These are phyloP conservation scores for Peribatodes rhomboidaria DNA, from an alignment of 2,888 invertebrate genomes.

Conservation along the genomic window DNA sequence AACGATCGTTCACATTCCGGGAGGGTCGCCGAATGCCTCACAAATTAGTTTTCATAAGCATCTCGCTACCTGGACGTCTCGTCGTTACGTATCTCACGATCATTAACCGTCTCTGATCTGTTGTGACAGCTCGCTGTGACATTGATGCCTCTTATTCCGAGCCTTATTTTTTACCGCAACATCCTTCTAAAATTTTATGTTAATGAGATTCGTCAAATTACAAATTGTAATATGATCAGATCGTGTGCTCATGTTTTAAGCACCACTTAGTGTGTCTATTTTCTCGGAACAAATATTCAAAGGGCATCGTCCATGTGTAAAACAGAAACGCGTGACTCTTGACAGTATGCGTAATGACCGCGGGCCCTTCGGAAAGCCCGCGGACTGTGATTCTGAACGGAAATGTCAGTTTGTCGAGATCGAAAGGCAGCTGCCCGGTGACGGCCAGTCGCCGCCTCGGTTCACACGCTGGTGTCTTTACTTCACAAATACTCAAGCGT, in stretches of 20 bases:
- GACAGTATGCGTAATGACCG: conserved; percentile 54
- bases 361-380: conserved; percentile 58
- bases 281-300: conserved; percentile 68
- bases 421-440: conserved; percentile 52
- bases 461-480: conserved; percentile 73
- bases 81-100: conserved; percentile 60
- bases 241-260: conserved; percentile 45
- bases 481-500: conserved; percentile 60
- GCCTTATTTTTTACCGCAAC: conserved; percentile 23
- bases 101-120: conserved; percentile 54
- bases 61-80: conserved; percentile 59
- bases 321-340: conserved; percentile 58
- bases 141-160: conserved; percentile 33
- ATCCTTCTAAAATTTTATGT: conserved; percentile 23
- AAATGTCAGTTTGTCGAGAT: conserved; percentile 78
- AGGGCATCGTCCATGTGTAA: conserved; percentile 53
- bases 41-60: conserved; percentile 67
- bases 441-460: conserved; percentile 52
- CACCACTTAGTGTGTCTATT: conserved; percentile 51
- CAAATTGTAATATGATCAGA: conserved; percentile 54
- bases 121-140: conserved; percentile 48
- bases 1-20: conserved; percentile 59
- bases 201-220: conserved; percentile 52
- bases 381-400: conserved; percentile 68
- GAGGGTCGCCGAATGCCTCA: conserved; percentile 64